These are phyloP conservation scores for Neoseiulus cucumeris DNA, from an alignment of 1,140 invertebrate species.

Conservation along the genomic window DNA sequence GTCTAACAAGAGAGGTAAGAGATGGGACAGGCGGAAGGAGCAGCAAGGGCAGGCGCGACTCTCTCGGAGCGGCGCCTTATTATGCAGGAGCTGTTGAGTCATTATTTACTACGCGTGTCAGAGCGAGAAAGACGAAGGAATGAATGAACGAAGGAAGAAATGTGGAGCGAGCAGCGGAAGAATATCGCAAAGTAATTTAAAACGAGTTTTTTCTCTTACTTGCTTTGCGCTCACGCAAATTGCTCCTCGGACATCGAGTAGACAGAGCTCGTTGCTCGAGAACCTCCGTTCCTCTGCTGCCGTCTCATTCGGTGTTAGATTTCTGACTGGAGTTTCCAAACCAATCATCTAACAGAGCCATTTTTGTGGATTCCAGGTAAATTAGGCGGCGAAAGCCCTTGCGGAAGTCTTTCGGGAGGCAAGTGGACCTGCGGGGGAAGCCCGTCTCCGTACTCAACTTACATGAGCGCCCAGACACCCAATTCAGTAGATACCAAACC, in stretches of 20 bases:
- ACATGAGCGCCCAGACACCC: background rate
- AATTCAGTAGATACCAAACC: slow-evolving; percentile 7
- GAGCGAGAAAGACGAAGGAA: background rate
- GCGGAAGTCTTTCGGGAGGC: slow-evolving; percentile 4
- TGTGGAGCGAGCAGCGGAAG: background rate
- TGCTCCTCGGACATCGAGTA: no score
- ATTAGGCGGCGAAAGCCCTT: background rate
- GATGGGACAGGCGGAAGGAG: no score
- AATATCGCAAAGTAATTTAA: slow-evolving; percentile 10
- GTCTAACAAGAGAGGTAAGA: no score
- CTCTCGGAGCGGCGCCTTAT: background rate
- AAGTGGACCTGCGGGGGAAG: background rate
- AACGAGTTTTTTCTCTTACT: background rate
- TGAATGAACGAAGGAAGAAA: background rate
- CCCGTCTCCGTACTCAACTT: background rate
- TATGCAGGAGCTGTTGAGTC: slow-evolving; percentile 10
- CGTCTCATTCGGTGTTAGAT: no score
- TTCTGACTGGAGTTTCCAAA: no score
- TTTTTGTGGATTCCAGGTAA: background rate
- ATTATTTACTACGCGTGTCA: slow-evolving; percentile 8
- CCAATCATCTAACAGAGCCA: no score
- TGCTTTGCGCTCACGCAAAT: no score
- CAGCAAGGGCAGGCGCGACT: background rate
- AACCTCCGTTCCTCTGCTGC: no score
- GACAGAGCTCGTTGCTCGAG: no score